A percentile compares a stretch with the other conserved stretches of the same genome.
Conservation (phyloP, 2,888 invertebrate genomes). For the Scaptomyza reducta region DNA sequence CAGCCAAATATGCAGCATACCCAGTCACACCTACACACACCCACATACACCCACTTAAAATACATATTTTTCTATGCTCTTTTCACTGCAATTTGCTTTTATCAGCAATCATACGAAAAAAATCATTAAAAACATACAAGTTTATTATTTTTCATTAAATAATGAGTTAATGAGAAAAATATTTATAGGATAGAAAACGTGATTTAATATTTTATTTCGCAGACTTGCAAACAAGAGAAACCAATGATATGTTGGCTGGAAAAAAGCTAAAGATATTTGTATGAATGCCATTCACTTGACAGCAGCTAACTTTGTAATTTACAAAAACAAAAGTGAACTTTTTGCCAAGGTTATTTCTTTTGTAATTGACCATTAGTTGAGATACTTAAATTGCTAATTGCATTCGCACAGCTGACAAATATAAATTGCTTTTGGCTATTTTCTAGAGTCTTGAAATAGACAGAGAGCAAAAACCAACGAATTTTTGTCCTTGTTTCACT, state of each 20-base stretch:
- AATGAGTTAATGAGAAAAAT: background rate
- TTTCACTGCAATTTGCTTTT: constrained; percentile 12
- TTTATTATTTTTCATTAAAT: background rate
- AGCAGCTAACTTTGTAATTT: constrained; percentile 41
- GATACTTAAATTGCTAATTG: constrained; percentile 64
- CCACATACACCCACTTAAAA: constrained; percentile 10
- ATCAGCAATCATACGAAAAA: background rate
- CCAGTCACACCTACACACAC: constrained; percentile 14
- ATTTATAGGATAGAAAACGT: background rate
- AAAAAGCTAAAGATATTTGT: background rate
- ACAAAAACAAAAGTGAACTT: background rate
- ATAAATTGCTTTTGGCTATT: constrained; percentile 66
- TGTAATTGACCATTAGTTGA: constrained; percentile 69
- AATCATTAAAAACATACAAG: background rate
- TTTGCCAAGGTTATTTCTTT: constrained; percentile 24
- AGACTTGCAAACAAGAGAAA: background rate
- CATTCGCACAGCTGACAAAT: constrained; percentile 70
- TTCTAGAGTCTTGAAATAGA: constrained; percentile 2
- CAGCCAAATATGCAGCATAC: constrained; percentile 44
- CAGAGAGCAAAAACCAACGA: background rate
- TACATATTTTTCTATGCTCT: constrained; percentile 30
- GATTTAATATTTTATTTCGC: background rate
- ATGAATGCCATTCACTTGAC: constrained; percentile 24
- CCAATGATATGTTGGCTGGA: background rate
- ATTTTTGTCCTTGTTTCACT: background rate